phyloP scores from a whole-genome alignment of 2,888 invertebrate genomes.

The Melieria picta region DNA sequence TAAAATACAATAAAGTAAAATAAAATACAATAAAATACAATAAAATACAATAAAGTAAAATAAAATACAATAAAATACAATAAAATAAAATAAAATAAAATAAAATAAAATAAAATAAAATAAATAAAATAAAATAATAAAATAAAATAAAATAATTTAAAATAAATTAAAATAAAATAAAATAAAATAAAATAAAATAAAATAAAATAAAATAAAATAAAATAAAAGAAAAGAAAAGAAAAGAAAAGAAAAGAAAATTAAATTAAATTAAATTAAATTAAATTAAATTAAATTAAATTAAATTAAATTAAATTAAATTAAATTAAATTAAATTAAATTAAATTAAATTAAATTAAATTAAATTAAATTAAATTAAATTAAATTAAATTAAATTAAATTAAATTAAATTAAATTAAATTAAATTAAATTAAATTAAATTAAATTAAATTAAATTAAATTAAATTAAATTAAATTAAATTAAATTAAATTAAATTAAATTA shows the following conservation, averaged over 20 bases:
- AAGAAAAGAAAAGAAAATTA: too few species aligned
- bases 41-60: not conserved
- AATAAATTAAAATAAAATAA: not conserved
- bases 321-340: not conserved
- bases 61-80: not conserved
- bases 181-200: not conserved
- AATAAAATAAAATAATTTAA: not conserved
- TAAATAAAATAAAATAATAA: not conserved
- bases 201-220: not conserved
- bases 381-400: not conserved
- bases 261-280: not conserved
- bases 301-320: not conserved
- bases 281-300: conserved; percentile 20
- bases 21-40: not conserved
- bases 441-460: not conserved
- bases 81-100: not conserved
- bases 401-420: not conserved
- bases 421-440: conserved; percentile 20
- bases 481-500: not conserved
- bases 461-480: not conserved
- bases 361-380: not conserved
- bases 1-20: not conserved
- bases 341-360: not conserved
- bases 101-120: conserved; percentile 25
- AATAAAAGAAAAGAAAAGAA: not conserved